Base-by-base conservation (phyloP, 2,888 invertebrate genomes). In the Salticus scenicus region DNA sequence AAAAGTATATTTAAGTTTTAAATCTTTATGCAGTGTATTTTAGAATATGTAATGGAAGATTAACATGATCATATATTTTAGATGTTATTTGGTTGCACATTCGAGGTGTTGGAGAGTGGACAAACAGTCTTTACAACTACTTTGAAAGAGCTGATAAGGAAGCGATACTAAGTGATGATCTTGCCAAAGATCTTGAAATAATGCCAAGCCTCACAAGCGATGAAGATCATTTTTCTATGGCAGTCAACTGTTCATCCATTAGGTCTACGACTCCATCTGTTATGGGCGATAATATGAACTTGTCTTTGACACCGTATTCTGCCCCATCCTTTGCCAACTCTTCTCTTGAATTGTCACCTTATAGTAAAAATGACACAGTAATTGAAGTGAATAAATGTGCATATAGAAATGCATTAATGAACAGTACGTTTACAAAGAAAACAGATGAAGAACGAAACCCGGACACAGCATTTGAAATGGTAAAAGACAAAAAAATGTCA, bases 1-100 rank as follows among this genome's bases (percentile, higher is more conserved):
- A n/a, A n/a, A n/a, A n/a, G n/a, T n/a, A n/a, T n/a, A n/a, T n/a
- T n/a, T n/a, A n/a, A n/a, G n/a, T n/a, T n/a, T n/a, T n/a, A n/a
- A n/a, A n/a, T n/a, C n/a, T n/a, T n/a, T n/a, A n/a, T n/a, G n/a
- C n/a, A n/a, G n/a, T n/a, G n/a, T n/a, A n/a, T n/a, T n/a, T n/a
- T n/a, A n/a, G n/a, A n/a, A n/a, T n/a, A n/a, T n/a, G n/a, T n/a
- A n/a, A n/a, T n/a, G n/a, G n/a, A n/a, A n/a, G n/a, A n/a, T n/a
- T n/a, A n/a, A n/a, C n/a, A n/a, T n/a, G n/a, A n/a, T n/a, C n/a
- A n/a, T n/a, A n/a, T n/a, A n/a, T 57, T 90, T 12, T 90, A 96
- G 97, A 96, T 90, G 95, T 96, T 90, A 94, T 98, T 91, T 97
- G 97, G 96, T 93, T 98, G 0, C 98, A 98, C 91, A 95, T 98